Percentiles rank a stretch among this genome's conserved stretches.
These are phyloP conservation scores for Agrochola litura DNA, from an alignment of 2,888 invertebrate species.

Conservation along the genomic window DNA sequence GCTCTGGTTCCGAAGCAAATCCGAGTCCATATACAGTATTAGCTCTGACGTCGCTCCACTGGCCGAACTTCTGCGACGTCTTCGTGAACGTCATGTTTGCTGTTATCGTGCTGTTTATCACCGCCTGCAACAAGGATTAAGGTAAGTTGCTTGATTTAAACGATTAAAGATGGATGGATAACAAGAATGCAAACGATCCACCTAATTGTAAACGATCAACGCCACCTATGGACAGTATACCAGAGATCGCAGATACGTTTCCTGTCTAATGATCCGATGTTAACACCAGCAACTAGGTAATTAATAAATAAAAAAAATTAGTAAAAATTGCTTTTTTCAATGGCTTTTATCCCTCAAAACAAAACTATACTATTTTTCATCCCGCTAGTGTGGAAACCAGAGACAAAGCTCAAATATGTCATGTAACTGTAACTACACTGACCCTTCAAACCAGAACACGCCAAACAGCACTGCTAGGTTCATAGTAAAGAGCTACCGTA, in stretches of 20 bases:
- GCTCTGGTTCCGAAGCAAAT: slow-evolving; percentile 97
- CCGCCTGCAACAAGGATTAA: slow-evolving; percentile 92
- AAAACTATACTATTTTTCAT: not conserved
- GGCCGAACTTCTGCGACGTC: slow-evolving; percentile 99
- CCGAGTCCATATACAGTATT: slow-evolving; percentile 99
- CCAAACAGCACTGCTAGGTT: not conserved
- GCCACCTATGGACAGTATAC: not conserved
- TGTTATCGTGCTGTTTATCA: slow-evolving; percentile 99
- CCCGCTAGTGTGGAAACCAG: not conserved
- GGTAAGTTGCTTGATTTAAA: not conserved
- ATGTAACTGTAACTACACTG: not conserved
- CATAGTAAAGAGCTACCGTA: not conserved
- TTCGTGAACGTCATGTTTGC: slow-evolving; percentile 99
- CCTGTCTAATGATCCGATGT: no score
- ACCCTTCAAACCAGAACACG: not conserved
- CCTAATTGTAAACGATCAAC: not conserved
- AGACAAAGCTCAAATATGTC: not conserved
- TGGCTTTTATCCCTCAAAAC: not conserved
- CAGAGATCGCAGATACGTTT: no score
- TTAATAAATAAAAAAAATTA: no score
- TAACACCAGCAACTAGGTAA: no score
- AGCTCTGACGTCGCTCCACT: slow-evolving; percentile 99
- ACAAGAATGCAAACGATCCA: not conserved
- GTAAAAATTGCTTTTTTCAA: no score
- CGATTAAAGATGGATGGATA: not conserved